Percentiles rank a stretch among this genome's conserved stretches.
phyloP scores from a whole-genome alignment of 2,797 vertebrate genomes.

The Hypotaenidia okinawae region DNA sequence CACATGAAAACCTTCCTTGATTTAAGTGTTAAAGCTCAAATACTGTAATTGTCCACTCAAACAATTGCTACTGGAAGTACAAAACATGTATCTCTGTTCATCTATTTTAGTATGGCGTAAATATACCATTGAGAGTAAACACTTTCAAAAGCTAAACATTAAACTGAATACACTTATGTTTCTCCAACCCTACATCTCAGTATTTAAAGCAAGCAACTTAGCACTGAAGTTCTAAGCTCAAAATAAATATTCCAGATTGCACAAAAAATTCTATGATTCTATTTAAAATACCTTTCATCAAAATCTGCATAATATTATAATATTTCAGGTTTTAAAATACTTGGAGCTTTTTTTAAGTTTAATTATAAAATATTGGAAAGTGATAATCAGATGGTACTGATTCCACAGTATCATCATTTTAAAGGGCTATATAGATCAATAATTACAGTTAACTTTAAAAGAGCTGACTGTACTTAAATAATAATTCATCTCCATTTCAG shows the following conservation, averaged over 20 bases:
- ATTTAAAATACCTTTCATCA: not conserved
- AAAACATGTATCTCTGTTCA: not conserved
- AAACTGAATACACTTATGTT: not conserved
- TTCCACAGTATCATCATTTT: not conserved
- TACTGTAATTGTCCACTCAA: not conserved
- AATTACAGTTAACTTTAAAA: not conserved
- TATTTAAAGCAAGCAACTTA: not conserved
- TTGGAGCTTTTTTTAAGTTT: no score
- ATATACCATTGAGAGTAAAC: not conserved
- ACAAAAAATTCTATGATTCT: not conserved
- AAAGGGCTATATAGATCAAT: not conserved
- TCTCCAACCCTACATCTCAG: not conserved
- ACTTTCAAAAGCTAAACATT: not conserved
- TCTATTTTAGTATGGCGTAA: not conserved
- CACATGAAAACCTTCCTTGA: not conserved
- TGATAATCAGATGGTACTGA: not conserved
- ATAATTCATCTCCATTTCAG: not conserved
- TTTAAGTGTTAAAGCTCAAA: not conserved
- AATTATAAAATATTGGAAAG: not conserved
- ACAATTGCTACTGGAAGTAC: not conserved
- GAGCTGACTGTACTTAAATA: not conserved
- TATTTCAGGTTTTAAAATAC: not conserved
- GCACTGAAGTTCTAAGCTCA: not conserved
- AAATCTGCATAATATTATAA: not conserved
- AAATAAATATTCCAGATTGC: not conserved